Base-by-base conservation (phyloP, 2,888 invertebrate species). In the Drosophila nr. medialis region DNA sequence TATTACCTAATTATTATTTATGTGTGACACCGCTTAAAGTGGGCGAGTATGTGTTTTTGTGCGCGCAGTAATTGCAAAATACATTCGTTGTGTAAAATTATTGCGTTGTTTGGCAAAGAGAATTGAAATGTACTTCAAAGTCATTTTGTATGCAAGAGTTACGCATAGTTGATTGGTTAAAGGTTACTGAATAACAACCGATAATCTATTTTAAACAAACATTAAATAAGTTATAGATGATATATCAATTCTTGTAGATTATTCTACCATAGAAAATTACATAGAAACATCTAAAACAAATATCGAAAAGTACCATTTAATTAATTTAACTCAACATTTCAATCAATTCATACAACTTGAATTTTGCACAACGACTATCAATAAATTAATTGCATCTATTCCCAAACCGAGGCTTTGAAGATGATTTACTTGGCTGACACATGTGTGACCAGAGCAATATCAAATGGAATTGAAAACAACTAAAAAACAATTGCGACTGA, bases 1-100 rank as follows among this genome's bases (percentile, higher is more conserved):
- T 85, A 85, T 84, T 85, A 85, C 88, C 85, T 81, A 87, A 85
- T 85, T 84, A 89, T 81, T 80, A 89, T 89, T 81, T 89, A 89
- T 78, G 81, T 54, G 62, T 62, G 60, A 11, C 38, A n/a, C 11
- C 56, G 61, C 50, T 42, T 27, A n/a, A 48, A 18, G 24, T 55
- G 32, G 8, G 54, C 55, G 18, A 27, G 11, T 30, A 18, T 38
- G 3, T 27, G 5, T 38, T 21, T 49, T 15, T 13, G 11, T 30
- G 42, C 5, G 42, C 15, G 29, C 2, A 1, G 10, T 2, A 10
- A 15, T 15, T 18, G 45, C 38, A 38, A 67, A 55, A 55, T 53
- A 55, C n/a, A 18, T 38, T 34, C 2, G 38, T 54, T 66, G 21
- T 15, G 32, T 36, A 8, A 67, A 36, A 40, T 24, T 13, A 18